Percentiles rank a stretch among this genome's conserved stretches.
phyloP scores from a whole-genome alignment of 2,797 vertebrate species.

The Pipistrellus nathusii region DNA sequence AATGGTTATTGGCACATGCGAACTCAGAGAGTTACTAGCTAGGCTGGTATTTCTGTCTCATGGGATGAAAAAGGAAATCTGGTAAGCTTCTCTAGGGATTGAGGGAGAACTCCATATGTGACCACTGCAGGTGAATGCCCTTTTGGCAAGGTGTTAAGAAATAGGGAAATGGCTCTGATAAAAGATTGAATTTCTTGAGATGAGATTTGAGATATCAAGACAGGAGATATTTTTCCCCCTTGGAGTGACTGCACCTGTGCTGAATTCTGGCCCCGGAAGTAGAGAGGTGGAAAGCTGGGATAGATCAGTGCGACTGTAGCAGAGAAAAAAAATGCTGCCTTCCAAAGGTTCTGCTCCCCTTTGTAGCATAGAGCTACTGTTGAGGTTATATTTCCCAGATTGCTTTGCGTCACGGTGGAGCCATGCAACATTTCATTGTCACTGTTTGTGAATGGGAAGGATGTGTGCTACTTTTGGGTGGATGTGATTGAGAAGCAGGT shows the following conservation, averaged over 20 bases:
- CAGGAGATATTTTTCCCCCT: background rate
- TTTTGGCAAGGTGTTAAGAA: constrained; percentile 38
- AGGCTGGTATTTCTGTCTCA: constrained; percentile 41
- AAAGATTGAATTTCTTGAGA: constrained; percentile 39
- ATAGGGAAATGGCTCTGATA: constrained; percentile 39
- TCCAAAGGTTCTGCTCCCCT: background rate
- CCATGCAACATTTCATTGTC: background rate
- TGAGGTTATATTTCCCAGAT: background rate
- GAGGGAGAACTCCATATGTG: constrained; percentile 1
- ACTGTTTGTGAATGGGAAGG: background rate
- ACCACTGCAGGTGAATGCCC: background rate
- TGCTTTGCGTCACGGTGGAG: background rate
- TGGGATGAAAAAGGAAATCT: constrained; percentile 48
- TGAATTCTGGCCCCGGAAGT: background rate
- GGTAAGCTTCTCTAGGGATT: constrained; percentile 7
- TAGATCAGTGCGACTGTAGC: background rate
- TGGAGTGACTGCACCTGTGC: background rate
- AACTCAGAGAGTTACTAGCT: background rate
- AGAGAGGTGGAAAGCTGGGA: background rate
- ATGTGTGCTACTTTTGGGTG: background rate
- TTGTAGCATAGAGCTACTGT: background rate
- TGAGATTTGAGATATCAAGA: constrained; percentile 14
- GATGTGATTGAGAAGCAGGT: background rate
- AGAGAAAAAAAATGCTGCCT: background rate
- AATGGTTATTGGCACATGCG: background rate